Conservation (phyloP, 2,888 invertebrate genomes). For the Limnephilus lunatus region DNA sequence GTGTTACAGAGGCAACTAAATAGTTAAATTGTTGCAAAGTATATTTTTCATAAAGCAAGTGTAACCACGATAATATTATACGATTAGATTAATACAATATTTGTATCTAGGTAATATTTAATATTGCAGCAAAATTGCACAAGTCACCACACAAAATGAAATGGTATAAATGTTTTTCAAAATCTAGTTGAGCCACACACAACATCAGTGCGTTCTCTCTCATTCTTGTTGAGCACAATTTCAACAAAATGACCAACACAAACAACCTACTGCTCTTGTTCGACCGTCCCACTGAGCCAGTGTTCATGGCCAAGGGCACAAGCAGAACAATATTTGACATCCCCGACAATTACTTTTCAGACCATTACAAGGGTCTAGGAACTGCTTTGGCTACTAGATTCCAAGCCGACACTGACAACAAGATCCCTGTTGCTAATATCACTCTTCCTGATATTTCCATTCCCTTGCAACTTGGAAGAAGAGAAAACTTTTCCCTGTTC, state of each 20-base stretch:
- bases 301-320: slow-evolving; percentile 81
- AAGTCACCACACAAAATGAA: too few species aligned
- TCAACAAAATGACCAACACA: slow-evolving; percentile 67
- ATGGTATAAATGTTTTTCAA: too few species aligned
- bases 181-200: too few species aligned
- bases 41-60: too few species aligned
- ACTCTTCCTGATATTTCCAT: slow-evolving; percentile 80
- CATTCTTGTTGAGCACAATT: too few species aligned
- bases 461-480: slow-evolving; percentile 80
- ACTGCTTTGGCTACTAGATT: slow-evolving; percentile 77
- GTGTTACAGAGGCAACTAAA: too few species aligned
- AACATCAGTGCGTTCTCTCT: too few species aligned
- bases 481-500: slow-evolving; percentile 84
- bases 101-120: too few species aligned
- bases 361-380: slow-evolving; percentile 71
- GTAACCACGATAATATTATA: too few species aligned
- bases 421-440: slow-evolving; percentile 79
- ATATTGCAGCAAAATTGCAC: too few species aligned
- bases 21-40: too few species aligned
- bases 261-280: slow-evolving; percentile 77
- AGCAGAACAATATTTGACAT: slow-evolving; percentile 76
- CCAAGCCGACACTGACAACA: slow-evolving; percentile 74
- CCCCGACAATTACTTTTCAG: slow-evolving; percentile 74
- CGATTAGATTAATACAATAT: too few species aligned
- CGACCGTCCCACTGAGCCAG: slow-evolving; percentile 81